A percentile compares a stretch with the other conserved stretches of the same genome.
phyloP scores from a whole-genome alignment of 1,140 invertebrate species.

The Ephestia elutella region DNA sequence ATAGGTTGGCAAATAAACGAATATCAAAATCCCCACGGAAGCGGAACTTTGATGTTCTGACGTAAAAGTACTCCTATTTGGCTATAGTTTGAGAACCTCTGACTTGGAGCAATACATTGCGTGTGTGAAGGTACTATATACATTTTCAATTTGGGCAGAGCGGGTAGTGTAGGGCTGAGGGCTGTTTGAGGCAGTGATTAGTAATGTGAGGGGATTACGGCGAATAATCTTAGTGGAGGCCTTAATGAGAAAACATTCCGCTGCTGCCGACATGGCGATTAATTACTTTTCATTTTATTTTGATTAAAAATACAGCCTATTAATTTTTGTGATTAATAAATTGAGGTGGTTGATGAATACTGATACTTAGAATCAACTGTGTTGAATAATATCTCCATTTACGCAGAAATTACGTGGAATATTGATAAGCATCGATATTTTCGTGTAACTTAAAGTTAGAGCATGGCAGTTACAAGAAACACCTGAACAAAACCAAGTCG shows the following conservation, averaged over 20 bases:
- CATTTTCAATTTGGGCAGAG: constrained; percentile 52
- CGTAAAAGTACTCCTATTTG: background rate
- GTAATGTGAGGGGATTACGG: constrained; percentile 61
- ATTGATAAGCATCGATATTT: no score
- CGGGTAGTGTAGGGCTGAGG: constrained; percentile 37
- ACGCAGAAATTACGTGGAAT: no score
- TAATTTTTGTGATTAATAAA: background rate
- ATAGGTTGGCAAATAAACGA: no score
- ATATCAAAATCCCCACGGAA: no score
- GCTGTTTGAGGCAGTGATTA: constrained; percentile 63
- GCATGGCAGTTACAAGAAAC: no score
- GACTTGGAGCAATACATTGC: constrained; percentile 11
- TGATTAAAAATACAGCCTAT: background rate
- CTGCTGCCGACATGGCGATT: constrained; percentile 41
- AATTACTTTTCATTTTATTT: constrained; percentile 47
- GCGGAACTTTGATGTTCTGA: no score
- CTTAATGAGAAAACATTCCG: constrained; percentile 66
- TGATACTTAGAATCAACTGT: no score
- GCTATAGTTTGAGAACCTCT: background rate
- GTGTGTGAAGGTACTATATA: constrained; percentile 46
- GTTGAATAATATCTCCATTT: no score
- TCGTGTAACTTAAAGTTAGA: no score
- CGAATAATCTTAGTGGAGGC: constrained; percentile 60
- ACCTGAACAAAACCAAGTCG: no score
- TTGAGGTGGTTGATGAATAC: background rate